Evolutionary conservation across 2,888 invertebrate genomes (phyloP).

Genomic region (Noctua janthina): DNA sequence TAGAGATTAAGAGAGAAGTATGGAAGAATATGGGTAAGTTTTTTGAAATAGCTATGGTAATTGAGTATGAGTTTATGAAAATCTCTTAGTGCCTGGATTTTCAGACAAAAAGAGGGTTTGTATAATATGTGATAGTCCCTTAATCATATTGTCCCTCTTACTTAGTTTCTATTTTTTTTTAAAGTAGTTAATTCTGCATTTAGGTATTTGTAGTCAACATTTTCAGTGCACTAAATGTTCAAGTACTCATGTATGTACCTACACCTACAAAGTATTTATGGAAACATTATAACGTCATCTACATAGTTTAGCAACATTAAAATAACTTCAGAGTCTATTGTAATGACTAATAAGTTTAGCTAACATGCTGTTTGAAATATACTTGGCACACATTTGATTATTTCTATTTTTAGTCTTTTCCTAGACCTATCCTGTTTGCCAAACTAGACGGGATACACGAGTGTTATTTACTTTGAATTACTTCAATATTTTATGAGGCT

Average conservation of each 20-base stretch:
- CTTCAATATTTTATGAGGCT: slow-evolving; percentile 9
- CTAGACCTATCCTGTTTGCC: slow-evolving; percentile 40
- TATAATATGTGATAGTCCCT: not conserved
- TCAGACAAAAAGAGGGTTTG: not conserved
- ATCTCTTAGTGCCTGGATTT: not conserved
- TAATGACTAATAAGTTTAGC: not conserved
- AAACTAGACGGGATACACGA: slow-evolving; percentile 24
- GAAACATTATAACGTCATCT: not conserved
- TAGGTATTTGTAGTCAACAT: not conserved
- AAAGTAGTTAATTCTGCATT: not conserved
- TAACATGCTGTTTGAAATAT: not conserved
- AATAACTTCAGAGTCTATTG: not conserved
- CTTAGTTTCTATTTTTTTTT: not conserved
- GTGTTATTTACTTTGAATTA: not conserved
- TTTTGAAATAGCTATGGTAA: not conserved
- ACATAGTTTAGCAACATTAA: not conserved
- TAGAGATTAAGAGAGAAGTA: not conserved
- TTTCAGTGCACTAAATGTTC: not conserved
- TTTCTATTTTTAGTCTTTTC: slow-evolving; percentile 40
- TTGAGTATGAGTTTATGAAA: not conserved
- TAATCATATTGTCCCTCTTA: not conserved
- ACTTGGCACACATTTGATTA: not conserved
- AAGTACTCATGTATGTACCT: not conserved
- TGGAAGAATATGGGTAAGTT: not conserved
- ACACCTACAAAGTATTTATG: not conserved